These are phyloP conservation scores for Caenorhabditis afra DNA, from an alignment of 2,888 invertebrate genomes.

Conservation along the genomic window DNA sequence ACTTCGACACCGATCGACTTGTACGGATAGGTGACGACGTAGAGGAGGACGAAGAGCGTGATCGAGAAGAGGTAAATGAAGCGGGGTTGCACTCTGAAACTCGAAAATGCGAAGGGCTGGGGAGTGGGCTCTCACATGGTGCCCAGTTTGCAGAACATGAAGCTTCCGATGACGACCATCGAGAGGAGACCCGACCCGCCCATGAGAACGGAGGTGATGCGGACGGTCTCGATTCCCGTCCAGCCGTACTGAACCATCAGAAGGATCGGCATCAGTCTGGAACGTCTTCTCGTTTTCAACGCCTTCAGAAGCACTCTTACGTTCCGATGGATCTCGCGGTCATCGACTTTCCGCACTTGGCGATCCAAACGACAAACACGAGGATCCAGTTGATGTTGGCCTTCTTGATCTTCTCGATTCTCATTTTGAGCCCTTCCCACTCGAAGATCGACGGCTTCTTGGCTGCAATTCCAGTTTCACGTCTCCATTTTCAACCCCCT, in stretches of 20 bases:
- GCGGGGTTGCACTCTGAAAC: conserved; percentile 43
- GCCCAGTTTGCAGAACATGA: conserved; percentile 58
- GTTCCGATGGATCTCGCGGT: conserved; percentile 56
- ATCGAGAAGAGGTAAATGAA: conserved; percentile 53
- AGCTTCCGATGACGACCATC: conserved; percentile 54
- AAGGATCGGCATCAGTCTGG: conserved; percentile 47
- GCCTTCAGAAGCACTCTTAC: conserved; percentile 24
- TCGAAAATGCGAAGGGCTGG: neutral
- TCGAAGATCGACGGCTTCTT: conserved; percentile 57
- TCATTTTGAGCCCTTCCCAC: conserved; percentile 50
- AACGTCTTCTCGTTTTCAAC: neutral
- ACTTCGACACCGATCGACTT: conserved; percentile 64
- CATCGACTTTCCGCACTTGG: conserved; percentile 59
- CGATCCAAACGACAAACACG: conserved; percentile 53
- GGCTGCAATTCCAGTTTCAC: conserved; percentile 23
- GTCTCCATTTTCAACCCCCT: no score
- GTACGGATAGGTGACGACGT: conserved; percentile 72
- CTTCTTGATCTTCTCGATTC: conserved; percentile 54
- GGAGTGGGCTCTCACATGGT: conserved; percentile 32
- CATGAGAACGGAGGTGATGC: conserved; percentile 56
- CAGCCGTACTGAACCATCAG: conserved; percentile 61
- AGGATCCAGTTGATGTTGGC: conserved; percentile 57
- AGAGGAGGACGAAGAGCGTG: conserved; percentile 60
- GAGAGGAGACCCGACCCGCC: conserved; percentile 55
- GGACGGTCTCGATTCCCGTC: conserved; percentile 57